These are phyloP conservation scores for Dasysyrphus albostriatus DNA, from an alignment of 2,888 invertebrate genomes.

Conservation along the genomic window DNA sequence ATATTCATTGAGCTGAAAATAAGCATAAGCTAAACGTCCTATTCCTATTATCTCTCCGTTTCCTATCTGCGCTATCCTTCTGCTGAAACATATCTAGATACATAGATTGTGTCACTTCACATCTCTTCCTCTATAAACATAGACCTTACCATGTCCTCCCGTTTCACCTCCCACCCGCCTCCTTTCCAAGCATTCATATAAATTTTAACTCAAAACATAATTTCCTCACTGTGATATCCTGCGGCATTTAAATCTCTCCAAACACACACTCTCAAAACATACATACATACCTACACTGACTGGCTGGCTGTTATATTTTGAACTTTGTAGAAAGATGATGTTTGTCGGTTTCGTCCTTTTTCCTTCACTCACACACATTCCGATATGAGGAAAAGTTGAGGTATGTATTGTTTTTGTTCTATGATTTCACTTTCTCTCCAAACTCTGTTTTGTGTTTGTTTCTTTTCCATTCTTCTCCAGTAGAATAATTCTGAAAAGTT, in stretches of 20 bases:
- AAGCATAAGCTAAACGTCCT: constrained; percentile 22
- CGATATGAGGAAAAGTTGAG: constrained; percentile 1
- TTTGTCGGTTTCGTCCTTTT: constrained; percentile 7
- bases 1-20: constrained; percentile 62
- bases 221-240: constrained; percentile 66
- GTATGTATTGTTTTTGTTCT: not conserved
- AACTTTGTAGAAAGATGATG: constrained; percentile 36
- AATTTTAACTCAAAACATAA: constrained; percentile 48
- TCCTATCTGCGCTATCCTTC: constrained; percentile 16
- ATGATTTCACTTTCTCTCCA: constrained; percentile 64
- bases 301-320: constrained; percentile 26
- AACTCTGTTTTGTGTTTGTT: constrained; percentile 51
- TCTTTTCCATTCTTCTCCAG: constrained; percentile 26
- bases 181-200: not conserved
- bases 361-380: not conserved
- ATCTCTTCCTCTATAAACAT: constrained; percentile 24
- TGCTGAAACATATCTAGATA: constrained; percentile 11
- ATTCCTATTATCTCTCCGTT: constrained; percentile 10
- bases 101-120: constrained; percentile 58
- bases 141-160: not conserved
- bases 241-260: constrained; percentile 64
- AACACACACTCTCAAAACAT: constrained; percentile 8
- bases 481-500: constrained; percentile 30
- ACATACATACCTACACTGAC: too few species aligned
- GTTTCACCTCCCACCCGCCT: not conserved